Base-by-base conservation (phyloP, 2,888 invertebrate genomes). In the Phoenoteleia sp. region DNA sequence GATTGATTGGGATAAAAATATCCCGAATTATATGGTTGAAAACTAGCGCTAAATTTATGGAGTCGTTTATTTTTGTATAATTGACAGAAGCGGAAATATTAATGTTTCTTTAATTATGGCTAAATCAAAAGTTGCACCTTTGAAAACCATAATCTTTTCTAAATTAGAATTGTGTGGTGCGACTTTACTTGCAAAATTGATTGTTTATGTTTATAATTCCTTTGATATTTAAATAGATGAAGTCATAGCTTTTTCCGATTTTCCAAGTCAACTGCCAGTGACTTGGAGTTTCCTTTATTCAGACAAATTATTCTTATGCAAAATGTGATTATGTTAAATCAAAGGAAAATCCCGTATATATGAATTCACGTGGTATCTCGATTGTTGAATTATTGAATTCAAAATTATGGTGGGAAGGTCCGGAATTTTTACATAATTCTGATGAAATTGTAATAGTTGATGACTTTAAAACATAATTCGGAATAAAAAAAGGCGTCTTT, bases 331-430 rank as follows among this genome's bases (percentile, higher is more conserved):
- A 25, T 11, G 33, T 62, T 4, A 39, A 15, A 42, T 33, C 62
- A 17, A 42, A 45, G 27, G 25, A 42, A 25, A 62, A 62, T 21
- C 62, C 62, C 13, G 62, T 45, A 3, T 42, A 62, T 23, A 25
- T 62, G 7, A 62, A 62, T 13, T 62, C 42, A 9, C 42, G 62
- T 6, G 56, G 56, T 29, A 56, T 56, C 6, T 17, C 15, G 0
- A 25, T 11, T 2, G 15, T 2, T 1, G 62, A 62, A 39, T 62
- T 42, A 2, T 7, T 42, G 0, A 23, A 25, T 7, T 62, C 62
- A 25, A 23, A 23, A n/a, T 42, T 62, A 62, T 62, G 62, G 62
- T 42, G 62, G 62, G 9, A 62, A 5, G 62, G 62, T 2, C 62
- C 62, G 13, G 21, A 21, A 7, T 23, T 23, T 52, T 52, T 52